phyloP scores from a whole-genome alignment of 2,888 invertebrate genomes.

The Caenorhabditis drosophilae region DNA sequence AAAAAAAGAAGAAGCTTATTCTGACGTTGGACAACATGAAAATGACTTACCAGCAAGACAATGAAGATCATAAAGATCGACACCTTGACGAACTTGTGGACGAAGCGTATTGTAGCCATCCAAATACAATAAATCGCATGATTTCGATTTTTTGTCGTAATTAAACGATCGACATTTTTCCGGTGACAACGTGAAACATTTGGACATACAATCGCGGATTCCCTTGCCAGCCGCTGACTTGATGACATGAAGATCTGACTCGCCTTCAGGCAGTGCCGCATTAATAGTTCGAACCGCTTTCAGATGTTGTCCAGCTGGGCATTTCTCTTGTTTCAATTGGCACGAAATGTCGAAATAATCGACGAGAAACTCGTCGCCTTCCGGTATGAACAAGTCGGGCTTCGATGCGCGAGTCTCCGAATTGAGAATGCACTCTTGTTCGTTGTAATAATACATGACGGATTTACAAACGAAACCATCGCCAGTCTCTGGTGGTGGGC shows the following conservation, averaged over 20 bases:
- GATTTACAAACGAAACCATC: slow-evolving; percentile 68
- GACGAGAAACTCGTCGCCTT: slow-evolving; percentile 63
- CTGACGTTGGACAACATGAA: background rate
- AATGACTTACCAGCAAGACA: slow-evolving; percentile 56
- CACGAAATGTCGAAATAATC: slow-evolving; percentile 69
- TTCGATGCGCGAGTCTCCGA: slow-evolving; percentile 65
- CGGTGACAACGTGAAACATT: slow-evolving; percentile 55
- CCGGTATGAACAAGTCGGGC: slow-evolving; percentile 68
- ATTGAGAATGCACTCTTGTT: slow-evolving; percentile 69
- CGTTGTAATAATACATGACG: slow-evolving; percentile 70
- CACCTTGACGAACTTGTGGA: slow-evolving; percentile 61
- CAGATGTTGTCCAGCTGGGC: slow-evolving; percentile 60
- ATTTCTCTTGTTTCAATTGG: slow-evolving; percentile 61
- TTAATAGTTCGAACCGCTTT: slow-evolving; percentile 65
- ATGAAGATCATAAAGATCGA: slow-evolving; percentile 66
- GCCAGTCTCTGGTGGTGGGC: slow-evolving; percentile 68
- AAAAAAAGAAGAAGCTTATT: slow-evolving; percentile 1
- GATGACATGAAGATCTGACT: slow-evolving; percentile 63
- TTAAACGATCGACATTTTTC: slow-evolving; percentile 69
- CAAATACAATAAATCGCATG: slow-evolving; percentile 66
- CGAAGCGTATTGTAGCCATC: slow-evolving; percentile 64
- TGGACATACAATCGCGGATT: slow-evolving; percentile 57
- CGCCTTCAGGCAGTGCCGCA: slow-evolving; percentile 66
- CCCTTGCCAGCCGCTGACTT: slow-evolving; percentile 47
- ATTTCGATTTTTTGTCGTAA: slow-evolving; percentile 60